Percentiles rank a stretch among this genome's conserved stretches.
Evolutionary conservation across 1,140 invertebrate species (phyloP).

Genomic region (Eupeodes corollae): DNA sequence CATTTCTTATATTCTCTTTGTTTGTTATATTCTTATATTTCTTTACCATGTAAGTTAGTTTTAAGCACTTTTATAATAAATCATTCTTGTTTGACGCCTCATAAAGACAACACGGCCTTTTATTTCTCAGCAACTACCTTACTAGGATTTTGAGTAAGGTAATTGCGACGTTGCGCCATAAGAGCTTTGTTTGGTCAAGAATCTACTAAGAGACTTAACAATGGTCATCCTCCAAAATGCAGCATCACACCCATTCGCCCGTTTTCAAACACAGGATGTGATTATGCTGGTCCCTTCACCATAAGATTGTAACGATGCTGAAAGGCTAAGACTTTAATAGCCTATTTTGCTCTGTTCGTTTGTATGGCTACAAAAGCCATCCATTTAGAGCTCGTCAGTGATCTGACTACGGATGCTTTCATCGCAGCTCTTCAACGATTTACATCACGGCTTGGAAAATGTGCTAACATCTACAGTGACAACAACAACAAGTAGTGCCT

Average conservation of each 20-base stretch:
- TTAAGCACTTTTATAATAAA: too few relatives aligned
- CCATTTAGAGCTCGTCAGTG: constrained; percentile 26
- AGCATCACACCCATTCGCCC: neutral
- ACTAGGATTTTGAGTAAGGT: too few relatives aligned
- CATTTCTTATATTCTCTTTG: too few relatives aligned
- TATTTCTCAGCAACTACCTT: too few relatives aligned
- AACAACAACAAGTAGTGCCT: constrained; percentile 17
- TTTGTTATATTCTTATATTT: too few relatives aligned
- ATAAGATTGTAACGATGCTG: constrained; percentile 3
- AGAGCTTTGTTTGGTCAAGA: too few relatives aligned
- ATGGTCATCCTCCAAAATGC: neutral
- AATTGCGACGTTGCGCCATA: too few relatives aligned
- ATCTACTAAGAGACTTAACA: too few relatives aligned
- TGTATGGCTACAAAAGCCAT: constrained; percentile 20
- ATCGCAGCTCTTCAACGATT: constrained; percentile 11
- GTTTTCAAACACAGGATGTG: constrained; percentile 12
- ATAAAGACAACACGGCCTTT: too few relatives aligned
- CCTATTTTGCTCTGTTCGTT: constrained; percentile 15
- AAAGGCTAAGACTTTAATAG: constrained; percentile 7
- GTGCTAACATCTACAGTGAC: constrained; percentile 7
- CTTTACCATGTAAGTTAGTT: too few relatives aligned
- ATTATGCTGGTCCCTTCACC: constrained; percentile 31
- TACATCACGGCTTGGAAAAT: constrained; percentile 19
- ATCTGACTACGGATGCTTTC: constrained; percentile 24
- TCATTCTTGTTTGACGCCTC: too few relatives aligned